Conservation (phyloP, 2,888 invertebrate genomes). For the Caenorhabditis uteleia region DNA sequence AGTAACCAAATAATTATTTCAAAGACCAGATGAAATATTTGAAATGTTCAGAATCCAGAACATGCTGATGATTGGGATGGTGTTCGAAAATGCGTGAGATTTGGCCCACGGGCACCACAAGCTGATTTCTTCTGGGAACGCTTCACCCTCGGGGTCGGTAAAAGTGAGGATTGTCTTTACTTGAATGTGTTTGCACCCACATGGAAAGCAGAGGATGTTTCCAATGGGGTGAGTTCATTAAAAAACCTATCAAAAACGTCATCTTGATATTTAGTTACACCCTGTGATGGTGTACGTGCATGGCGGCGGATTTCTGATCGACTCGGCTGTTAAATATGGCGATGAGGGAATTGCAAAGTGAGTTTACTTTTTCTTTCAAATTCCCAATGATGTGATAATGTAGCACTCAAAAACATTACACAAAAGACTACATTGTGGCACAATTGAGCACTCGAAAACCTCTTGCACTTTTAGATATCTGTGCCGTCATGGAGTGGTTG, state of each 20-base stretch:
- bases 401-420: no score
- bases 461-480: slow-evolving; percentile 45
- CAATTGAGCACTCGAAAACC: no score
- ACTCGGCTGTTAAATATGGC: slow-evolving; percentile 56
- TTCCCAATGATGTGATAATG: neutral
- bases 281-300: slow-evolving; percentile 57
- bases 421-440: no score
- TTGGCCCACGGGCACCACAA: slow-evolving; percentile 56
- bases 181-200: slow-evolving; percentile 62
- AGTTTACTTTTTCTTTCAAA: slow-evolving; percentile 2
- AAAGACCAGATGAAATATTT: neutral
- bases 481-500: slow-evolving; percentile 57
- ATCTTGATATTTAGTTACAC: slow-evolving; percentile 32
- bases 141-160: slow-evolving; percentile 44
- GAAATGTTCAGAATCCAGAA: slow-evolving; percentile 54
- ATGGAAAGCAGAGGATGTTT: slow-evolving; percentile 43
- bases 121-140: slow-evolving; percentile 57
- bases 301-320: slow-evolving; percentile 55
- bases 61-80: slow-evolving; percentile 56
- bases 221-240: slow-evolving; percentile 14
- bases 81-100: slow-evolving; percentile 40
- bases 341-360: slow-evolving; percentile 55
- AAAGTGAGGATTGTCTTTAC: slow-evolving; percentile 63
- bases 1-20: slow-evolving; percentile 16
- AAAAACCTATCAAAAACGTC: neutral